phyloP scores from a whole-genome alignment of 2,888 invertebrate genomes.

The Dasypogon diadema region DNA sequence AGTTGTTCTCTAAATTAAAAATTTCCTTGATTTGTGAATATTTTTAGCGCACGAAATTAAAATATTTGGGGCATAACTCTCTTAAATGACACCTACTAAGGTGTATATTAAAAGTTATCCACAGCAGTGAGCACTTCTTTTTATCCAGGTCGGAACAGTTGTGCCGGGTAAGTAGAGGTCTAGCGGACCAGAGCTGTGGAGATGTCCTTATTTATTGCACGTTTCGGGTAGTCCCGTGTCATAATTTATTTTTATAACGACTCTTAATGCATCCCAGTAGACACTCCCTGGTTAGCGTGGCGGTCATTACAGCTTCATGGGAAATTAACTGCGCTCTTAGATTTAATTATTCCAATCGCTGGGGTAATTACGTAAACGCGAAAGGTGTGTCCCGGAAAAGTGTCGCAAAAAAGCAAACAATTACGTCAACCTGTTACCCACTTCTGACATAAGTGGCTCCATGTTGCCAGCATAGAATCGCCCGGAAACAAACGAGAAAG shows the following conservation, averaged over 20 bases:
- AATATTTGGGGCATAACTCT: conserved; percentile 52
- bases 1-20: conserved; percentile 41
- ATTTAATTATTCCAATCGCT: conserved; percentile 43
- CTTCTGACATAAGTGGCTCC: conserved; percentile 13
- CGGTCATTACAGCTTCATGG: conserved; percentile 22
- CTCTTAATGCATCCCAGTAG: conserved; percentile 37
- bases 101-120: conserved; percentile 55
- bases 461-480: not conserved
- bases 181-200: not conserved
- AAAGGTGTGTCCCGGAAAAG: conserved; percentile 17
- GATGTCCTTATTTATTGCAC: not conserved
- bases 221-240: not conserved
- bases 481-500: conserved; percentile 8
- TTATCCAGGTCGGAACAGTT: not conserved
- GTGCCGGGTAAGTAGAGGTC: not conserved
- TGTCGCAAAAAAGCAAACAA: conserved; percentile 8
- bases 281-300: not conserved
- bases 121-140: conserved; percentile 19
- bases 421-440: conserved; percentile 46
- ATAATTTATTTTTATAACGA: conserved; percentile 41
- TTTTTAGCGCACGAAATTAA: conserved; percentile 50
- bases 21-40: conserved; percentile 44
- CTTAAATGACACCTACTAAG: conserved; percentile 52
- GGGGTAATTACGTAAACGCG: conserved; percentile 24
- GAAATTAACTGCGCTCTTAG: conserved; percentile 39